These are phyloP conservation scores for Labeo rohita DNA, from an alignment of 2,113 vertebrate species.

Conservation along the genomic window DNA sequence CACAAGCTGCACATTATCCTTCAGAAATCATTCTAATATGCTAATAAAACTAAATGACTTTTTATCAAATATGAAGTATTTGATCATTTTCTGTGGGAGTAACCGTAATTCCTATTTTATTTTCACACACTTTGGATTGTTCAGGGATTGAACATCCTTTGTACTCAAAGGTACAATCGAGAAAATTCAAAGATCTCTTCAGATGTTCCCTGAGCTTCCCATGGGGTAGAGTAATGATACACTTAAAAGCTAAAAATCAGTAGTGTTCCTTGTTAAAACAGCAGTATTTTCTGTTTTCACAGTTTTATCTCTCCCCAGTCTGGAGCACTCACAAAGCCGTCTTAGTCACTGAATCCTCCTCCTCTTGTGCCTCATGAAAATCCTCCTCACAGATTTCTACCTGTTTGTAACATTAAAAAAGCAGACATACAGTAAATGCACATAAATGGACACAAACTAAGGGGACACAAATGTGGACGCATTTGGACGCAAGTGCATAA, in stretches of 20 bases:
- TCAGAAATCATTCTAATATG: background rate
- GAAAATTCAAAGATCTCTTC: slow-evolving; percentile 22
- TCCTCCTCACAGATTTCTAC: slow-evolving; percentile 68
- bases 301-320: background rate
- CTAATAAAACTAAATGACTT: background rate
- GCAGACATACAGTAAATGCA: background rate
- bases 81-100: background rate
- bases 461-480: background rate
- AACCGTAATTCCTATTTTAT: background rate
- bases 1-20: background rate
- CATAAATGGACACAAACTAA: background rate
- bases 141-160: background rate
- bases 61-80: background rate
- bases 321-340: slow-evolving; percentile 81
- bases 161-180: background rate
- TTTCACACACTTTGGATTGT: slow-evolving; percentile 8
- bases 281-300: slow-evolving; percentile 9
- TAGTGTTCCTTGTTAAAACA: background rate
- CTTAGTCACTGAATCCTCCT: slow-evolving; percentile 76
- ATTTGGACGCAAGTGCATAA: background rate
- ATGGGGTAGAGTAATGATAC: slow-evolving; percentile 19
- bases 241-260: slow-evolving; percentile 27
- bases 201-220: background rate
- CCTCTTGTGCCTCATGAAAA: slow-evolving; percentile 78
- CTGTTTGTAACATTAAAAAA: slow-evolving; percentile 20